Evolutionary conservation across 92 coral and sea anemone species (phyloP).

Genomic region (Anthopleura xanthogrammica): DNA sequence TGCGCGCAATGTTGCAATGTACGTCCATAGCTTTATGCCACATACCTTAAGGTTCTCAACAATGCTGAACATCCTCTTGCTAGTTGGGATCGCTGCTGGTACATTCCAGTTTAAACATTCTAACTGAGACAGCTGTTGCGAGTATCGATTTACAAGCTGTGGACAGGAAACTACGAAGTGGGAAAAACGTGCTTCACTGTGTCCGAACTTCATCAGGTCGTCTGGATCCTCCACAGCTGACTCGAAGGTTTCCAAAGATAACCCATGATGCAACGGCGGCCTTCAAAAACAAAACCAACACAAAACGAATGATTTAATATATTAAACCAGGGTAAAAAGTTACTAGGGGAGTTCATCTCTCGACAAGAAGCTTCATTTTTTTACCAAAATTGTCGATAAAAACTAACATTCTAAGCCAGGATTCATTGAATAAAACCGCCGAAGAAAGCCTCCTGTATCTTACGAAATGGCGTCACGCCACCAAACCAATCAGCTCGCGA

Average conservation of each 20-base stretch:
- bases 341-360: no score
- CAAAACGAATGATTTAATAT: background rate
- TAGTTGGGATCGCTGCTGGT: constrained; percentile 59
- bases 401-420: no score
- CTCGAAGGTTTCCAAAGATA: constrained; percentile 76
- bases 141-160: constrained; percentile 74
- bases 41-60: constrained; percentile 86
- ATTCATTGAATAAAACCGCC: no score
- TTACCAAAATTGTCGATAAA: no score
- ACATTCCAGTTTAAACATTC: constrained; percentile 88
- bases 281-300: constrained; percentile 2
- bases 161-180: constrained; percentile 85
- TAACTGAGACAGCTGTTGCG: constrained; percentile 81
- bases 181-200: constrained; percentile 54
- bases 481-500: no score
- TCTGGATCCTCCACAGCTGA: constrained; percentile 84
- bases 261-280: constrained; percentile 32
- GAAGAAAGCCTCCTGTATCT: no score
- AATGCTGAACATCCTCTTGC: constrained; percentile 71
- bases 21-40: no score
- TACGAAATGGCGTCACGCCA: no score
- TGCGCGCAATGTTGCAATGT: no score
- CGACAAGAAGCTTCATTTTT: no score
- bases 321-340: no score
- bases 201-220: constrained; percentile 76